Conservation (phyloP, 2,888 invertebrate species). For the Bombylius major region DNA sequence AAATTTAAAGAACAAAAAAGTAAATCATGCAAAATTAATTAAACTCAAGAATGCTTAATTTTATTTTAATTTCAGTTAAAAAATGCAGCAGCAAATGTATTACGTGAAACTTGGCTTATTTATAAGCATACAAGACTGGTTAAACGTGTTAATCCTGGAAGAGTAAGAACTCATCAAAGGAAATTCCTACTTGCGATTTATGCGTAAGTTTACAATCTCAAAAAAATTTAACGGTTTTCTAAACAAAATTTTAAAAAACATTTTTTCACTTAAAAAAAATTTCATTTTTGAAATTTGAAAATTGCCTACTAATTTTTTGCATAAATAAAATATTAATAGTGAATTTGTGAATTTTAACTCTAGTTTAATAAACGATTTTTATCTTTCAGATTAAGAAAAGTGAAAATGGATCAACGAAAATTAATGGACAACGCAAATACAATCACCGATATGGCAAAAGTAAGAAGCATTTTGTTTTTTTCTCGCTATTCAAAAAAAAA, state of each 20-base stretch:
- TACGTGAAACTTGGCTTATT: constrained; percentile 99
- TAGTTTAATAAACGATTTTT: no score
- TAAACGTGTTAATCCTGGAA: constrained; percentile 89
- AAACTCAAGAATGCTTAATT: no score
- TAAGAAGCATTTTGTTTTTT: constrained; percentile 37
- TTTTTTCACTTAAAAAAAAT: no score
- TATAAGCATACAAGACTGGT: constrained; percentile 99
- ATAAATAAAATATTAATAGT: no score
- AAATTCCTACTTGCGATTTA: constrained; percentile 99
- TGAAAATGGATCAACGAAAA: constrained; percentile 99
- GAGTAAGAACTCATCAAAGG: constrained; percentile 95
- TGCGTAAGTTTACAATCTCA: constrained; percentile 53
- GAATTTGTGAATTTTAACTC: no score
- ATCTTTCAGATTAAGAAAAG: constrained; percentile 75
- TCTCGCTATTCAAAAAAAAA: neutral
- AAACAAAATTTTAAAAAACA: no score
- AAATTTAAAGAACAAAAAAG: no score
- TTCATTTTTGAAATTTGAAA: no score
- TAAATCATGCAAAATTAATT: no score
- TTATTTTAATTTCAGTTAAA: constrained; percentile 61
- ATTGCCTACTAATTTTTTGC: no score
- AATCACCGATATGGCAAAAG: constrained; percentile 99
- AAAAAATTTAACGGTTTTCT: no score
- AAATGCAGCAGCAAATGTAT: constrained; percentile 98
- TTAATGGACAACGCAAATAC: constrained; percentile 98